These are phyloP conservation scores for Sandelia bainsii DNA, from an alignment of 2,797 vertebrate genomes.

Conservation along the genomic window DNA sequence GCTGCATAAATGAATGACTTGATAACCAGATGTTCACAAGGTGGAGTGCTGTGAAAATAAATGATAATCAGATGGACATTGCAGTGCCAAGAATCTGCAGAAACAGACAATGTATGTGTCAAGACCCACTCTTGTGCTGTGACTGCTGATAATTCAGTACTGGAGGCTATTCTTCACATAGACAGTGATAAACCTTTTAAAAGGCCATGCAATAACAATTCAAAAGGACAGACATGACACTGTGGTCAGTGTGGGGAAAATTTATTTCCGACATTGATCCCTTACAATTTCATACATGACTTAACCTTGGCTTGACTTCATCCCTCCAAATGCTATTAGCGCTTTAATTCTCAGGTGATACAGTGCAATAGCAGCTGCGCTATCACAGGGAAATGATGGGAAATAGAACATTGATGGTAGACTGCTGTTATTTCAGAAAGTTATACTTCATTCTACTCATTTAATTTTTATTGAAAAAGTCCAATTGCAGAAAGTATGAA, in stretches of 20 bases:
- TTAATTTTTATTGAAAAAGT: conserved; percentile 48
- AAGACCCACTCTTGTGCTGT: conserved; percentile 50
- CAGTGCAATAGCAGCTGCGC: not conserved
- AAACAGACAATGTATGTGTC: conserved; percentile 68
- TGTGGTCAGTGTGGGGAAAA: conserved; percentile 47
- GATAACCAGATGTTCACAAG: conserved; percentile 61
- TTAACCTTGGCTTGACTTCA: conserved; percentile 38
- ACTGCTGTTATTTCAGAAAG: conserved; percentile 36
- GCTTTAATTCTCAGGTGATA: conserved; percentile 32
- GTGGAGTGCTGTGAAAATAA: conserved; percentile 48
- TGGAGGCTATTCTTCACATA: conserved; percentile 45
- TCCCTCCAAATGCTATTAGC: conserved; percentile 45
- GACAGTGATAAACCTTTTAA: conserved; percentile 47
- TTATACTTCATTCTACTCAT: conserved; percentile 25
- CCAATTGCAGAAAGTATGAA: conserved; percentile 41
- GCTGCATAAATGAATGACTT: conserved; percentile 60
- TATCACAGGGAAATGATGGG: conserved; percentile 20
- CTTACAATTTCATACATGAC: conserved; percentile 62
- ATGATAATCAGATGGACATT: conserved; percentile 57
- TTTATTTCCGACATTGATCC: conserved; percentile 30
- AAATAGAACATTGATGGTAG: not conserved
- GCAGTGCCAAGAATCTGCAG: conserved; percentile 51
- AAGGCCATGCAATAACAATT: conserved; percentile 41
- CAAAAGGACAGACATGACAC: conserved; percentile 17
- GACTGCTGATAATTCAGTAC: conserved; percentile 53